Evolutionary conservation across 2,113 vertebrate species (phyloP).

Genomic region (Nannobrachium achirus): DNA sequence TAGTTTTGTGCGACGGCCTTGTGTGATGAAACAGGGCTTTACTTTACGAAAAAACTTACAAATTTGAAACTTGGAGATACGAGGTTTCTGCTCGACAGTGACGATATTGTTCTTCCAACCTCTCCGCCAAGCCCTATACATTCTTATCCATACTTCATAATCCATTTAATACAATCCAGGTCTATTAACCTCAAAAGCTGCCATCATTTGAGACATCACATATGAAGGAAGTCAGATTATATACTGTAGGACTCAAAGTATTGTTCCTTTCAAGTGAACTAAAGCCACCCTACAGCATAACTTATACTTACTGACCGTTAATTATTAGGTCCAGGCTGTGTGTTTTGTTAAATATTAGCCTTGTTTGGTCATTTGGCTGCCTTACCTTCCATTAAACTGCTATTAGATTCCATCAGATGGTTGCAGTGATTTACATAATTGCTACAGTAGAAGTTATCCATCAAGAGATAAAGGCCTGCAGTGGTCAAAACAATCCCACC

Average conservation of each 20-base stretch:
- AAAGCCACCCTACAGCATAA: background rate
- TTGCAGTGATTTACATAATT: constrained; percentile 38
- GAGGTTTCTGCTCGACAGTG: no score
- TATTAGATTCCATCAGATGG: constrained; percentile 39
- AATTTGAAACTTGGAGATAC: no score
- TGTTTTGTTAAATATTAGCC: constrained; percentile 25
- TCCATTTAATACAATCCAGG: background rate
- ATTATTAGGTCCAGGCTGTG: constrained; percentile 21
- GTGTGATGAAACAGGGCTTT: no score
- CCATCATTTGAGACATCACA: background rate
- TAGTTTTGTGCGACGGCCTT: no score
- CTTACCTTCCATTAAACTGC: constrained; percentile 41
- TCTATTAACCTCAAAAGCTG: background rate
- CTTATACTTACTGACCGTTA: constrained; percentile 17
- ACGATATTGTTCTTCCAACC: background rate
- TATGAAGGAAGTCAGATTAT: background rate
- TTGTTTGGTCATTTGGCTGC: constrained; percentile 29
- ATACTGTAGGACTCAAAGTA: background rate
- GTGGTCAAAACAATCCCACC: constrained; percentile 43
- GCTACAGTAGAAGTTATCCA: constrained; percentile 30
- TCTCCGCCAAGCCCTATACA: background rate
- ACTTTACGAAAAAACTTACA: no score
- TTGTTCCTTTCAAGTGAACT: background rate
- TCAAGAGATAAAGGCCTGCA: constrained; percentile 36
- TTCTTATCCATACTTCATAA: background rate